Conservation (phyloP, 1,140 invertebrate species). For the Drosophila tropicalis region DNA sequence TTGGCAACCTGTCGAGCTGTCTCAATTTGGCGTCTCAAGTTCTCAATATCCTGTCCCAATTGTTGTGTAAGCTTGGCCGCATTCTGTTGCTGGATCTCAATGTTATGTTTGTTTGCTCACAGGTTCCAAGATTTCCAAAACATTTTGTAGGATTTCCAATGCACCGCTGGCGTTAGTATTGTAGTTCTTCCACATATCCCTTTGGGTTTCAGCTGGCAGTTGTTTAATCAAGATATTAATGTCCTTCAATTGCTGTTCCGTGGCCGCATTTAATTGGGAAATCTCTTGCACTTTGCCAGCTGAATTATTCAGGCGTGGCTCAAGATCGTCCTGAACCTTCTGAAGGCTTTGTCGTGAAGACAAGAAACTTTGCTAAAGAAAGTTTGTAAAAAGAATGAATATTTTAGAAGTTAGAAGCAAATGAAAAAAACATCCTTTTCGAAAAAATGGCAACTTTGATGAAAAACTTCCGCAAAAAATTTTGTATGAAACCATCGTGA, state of each 20-base stretch:
- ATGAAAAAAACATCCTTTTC: no score
- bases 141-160: slow-evolving; percentile 84
- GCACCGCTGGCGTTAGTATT: slow-evolving; percentile 86
- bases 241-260: slow-evolving; percentile 65
- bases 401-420: no score
- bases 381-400: no score
- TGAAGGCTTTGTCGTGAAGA: slow-evolving; percentile 66
- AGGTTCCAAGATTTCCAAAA: slow-evolving; percentile 85
- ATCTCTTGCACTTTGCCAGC: slow-evolving; percentile 70
- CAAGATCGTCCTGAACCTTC: slow-evolving; percentile 84
- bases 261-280: slow-evolving; percentile 61
- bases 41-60: slow-evolving; percentile 88
- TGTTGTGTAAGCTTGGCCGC: slow-evolving; percentile 85
- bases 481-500: no score
- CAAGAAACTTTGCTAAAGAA: no score
- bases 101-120: slow-evolving; percentile 85
- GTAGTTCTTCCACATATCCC: slow-evolving; percentile 83
- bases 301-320: slow-evolving; percentile 82
- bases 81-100: slow-evolving; percentile 86
- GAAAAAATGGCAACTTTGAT: no score
- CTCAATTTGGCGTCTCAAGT: slow-evolving; percentile 90
- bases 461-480: no score
- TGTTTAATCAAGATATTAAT: slow-evolving; percentile 65
- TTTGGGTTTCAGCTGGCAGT: slow-evolving; percentile 63
- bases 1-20: slow-evolving; percentile 91